Evolutionary conservation across 2,888 invertebrate species (phyloP), one percentile per base, ranked within the genome.

Genomic region (Drosophila austrosaltans): DNA sequence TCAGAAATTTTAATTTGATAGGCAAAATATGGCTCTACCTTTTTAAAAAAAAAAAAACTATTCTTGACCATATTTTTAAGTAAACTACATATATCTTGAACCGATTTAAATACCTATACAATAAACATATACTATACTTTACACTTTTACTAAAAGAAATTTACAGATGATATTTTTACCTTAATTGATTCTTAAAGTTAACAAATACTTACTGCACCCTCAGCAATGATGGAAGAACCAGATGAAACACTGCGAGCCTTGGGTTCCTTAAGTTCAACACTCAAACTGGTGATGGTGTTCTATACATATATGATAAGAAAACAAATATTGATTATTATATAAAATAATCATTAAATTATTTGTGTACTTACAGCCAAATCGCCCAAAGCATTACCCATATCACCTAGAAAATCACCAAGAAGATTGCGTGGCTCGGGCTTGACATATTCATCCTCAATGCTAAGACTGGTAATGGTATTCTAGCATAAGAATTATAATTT

Each of bases 251-350:
- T 71, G 1, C 36, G 61, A n/a, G 30, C 40, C 25, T 67, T 3
- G 4, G 67, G 30, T 16, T 3, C 28, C 1, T 69, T 54, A 2
- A 69, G 10, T 16, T 80, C 36, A 1, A 53, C 56, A 8, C 53
- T 78, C 0, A 83, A 54, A 5, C 36, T 67, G 36, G 82, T 80
- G 1, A 84, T 76, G 0, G 72, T 44, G 22, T 83, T 79, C 79
- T 82, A 58, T 36, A 36, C 1, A 1, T 36, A 36, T 8, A 1
- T 20, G 8, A 1, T 3, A 12, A 28, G 16, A 16, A 3, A 0
- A 1, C 3, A n/a, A 16, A 3, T 32, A 10, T n/a, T 10, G 2
- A 3, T 22, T 39, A 25, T 7, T 2, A 5, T 28, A 12, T 12
- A 0, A 32, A 16, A 1, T 20, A 10, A 6, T 10, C n/a, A 3